A percentile compares a stretch with the other conserved stretches of the same genome.
These are phyloP conservation scores for Elysia chlorotica DNA, from an alignment of 1,140 invertebrate genomes.

Conservation along the genomic window DNA sequence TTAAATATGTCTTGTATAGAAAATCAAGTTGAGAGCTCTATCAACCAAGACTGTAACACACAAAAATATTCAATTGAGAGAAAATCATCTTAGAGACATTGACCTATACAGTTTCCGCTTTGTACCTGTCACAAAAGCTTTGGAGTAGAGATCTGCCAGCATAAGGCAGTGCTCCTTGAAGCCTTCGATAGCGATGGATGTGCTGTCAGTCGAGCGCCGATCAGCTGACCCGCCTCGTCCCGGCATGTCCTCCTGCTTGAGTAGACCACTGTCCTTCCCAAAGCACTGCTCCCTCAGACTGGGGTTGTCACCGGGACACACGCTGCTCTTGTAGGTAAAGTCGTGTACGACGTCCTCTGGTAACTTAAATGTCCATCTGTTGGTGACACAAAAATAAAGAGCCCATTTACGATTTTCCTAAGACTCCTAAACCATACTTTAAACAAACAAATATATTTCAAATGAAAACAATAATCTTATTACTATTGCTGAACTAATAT, in stretches of 20 bases:
- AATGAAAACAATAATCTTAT: neutral
- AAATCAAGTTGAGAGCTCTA: neutral
- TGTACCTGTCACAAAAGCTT: conserved; percentile 72
- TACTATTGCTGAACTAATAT: neutral
- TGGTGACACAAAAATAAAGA: too few species aligned
- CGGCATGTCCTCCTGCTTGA: conserved; percentile 34
- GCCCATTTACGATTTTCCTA: neutral
- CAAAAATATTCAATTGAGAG: conserved; percentile 10
- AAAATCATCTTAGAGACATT: too few species aligned
- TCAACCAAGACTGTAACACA: neutral
- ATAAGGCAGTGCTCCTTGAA: conserved; percentile 70
- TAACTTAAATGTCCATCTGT: conserved; percentile 47
- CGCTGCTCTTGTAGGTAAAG: conserved; percentile 47
- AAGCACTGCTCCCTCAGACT: conserved; percentile 28
- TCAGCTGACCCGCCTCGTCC: conserved; percentile 40
- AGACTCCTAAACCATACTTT: neutral
- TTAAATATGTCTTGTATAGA: neutral
- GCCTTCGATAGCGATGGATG: conserved; percentile 31
- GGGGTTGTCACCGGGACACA: conserved; percentile 2
- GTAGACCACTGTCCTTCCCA: conserved; percentile 29
- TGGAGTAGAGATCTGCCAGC: conserved; percentile 70
- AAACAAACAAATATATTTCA: neutral
- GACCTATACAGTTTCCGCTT: too few species aligned
- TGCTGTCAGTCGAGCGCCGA: conserved; percentile 43
- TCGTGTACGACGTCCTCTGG: conserved; percentile 59